A percentile compares a stretch with the other conserved stretches of the same genome.
These are phyloP conservation scores for Styela plicata DNA, from an alignment of 23 tunicate genomes.

Conservation along the genomic window DNA sequence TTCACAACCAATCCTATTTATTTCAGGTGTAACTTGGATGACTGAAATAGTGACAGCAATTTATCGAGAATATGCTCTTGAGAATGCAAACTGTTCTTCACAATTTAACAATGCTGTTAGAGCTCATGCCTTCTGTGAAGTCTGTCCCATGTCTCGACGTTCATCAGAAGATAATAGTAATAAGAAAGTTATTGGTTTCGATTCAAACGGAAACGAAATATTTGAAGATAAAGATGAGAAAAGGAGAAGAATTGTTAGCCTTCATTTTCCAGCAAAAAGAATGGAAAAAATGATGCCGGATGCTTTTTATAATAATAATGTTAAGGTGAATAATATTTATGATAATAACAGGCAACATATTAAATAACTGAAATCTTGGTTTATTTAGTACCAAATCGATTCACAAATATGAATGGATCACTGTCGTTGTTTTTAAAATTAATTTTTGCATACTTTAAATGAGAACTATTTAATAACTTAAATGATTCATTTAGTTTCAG, in stretches of 20 bases:
- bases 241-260: slow-evolving; percentile 4
- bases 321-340: too few species aligned
- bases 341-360: not conserved
- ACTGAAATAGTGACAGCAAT: slow-evolving; percentile 31
- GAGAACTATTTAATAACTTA: not conserved
- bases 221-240: slow-evolving; percentile 2
- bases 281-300: slow-evolving; percentile 32
- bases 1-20: too few species aligned
- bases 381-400: not conserved
- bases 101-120: slow-evolving; percentile 2
- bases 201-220: slow-evolving; percentile 18
- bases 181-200: slow-evolving; percentile 8
- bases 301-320: slow-evolving; percentile 3
- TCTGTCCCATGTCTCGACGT: slow-evolving; percentile 26
- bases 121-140: slow-evolving; percentile 27
- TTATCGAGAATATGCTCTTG: slow-evolving; percentile 25
- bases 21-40: slow-evolving; percentile 33
- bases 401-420: not conserved
- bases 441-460: not conserved
- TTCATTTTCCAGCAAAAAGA: slow-evolving; percentile 26
- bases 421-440: not conserved
- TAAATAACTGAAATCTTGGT: not conserved
- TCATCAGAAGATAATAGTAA: not conserved
- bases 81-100: slow-evolving; percentile 12
- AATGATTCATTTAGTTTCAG: not conserved